Conservation (phyloP, 2,113 vertebrate species). For the Dryoscopus gambensis region DNA sequence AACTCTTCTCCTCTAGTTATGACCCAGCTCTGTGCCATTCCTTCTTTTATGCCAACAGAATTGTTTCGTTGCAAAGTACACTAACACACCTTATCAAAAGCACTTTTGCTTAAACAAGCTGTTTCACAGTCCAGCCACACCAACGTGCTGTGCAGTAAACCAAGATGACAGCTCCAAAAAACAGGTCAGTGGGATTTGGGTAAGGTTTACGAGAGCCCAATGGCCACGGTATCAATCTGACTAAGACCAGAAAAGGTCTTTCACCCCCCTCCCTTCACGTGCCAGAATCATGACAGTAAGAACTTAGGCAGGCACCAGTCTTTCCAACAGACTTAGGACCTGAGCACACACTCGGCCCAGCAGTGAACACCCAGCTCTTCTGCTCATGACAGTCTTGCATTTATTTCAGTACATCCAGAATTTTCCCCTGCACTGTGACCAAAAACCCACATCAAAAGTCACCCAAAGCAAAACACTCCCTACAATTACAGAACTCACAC, state of each 20-base stretch:
- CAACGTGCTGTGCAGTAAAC: not conserved
- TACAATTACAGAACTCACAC: constrained; percentile 19
- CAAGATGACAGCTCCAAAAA: not conserved
- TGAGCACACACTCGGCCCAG: not conserved
- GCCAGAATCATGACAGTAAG: not conserved
- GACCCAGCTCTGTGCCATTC: not conserved
- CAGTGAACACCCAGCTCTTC: not conserved
- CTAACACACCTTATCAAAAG: not conserved
- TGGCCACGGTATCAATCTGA: not conserved
- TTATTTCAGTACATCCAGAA: not conserved
- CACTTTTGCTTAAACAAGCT: not conserved
- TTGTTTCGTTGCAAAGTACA: not conserved
- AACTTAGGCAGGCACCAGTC: not conserved
- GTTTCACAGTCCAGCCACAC: not conserved
- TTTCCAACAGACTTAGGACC: not conserved
- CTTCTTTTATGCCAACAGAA: not conserved
- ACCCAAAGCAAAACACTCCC: not conserved
- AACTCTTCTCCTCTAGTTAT: not conserved
- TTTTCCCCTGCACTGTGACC: not conserved
- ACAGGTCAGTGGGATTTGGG: not conserved
- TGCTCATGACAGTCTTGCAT: not conserved
- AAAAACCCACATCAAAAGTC: constrained; percentile 47
- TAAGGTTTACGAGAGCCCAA: not conserved
- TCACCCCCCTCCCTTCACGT: not conserved
- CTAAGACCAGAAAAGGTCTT: not conserved